Base-by-base conservation (phyloP, 2,797 vertebrate genomes). In the Liparis tanakae region DNA sequence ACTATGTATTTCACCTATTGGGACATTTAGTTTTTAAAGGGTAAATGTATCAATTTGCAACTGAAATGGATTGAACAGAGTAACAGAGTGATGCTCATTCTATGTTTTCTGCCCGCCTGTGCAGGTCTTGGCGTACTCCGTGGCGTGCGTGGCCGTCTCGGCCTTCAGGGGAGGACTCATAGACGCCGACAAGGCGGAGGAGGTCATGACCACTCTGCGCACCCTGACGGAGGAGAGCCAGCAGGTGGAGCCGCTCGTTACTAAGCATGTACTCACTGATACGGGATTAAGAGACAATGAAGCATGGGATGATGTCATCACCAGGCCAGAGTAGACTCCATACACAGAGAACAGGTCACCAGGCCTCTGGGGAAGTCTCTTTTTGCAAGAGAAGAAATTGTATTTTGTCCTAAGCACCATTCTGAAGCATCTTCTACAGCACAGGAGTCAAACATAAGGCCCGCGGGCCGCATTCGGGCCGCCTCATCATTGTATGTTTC, bases 101-200 rank as follows among this genome's bases (percentile, higher is more conserved):
- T 25, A 20, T 43, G 3, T 1, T 68, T 48, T 14, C 12, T 34
- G 7, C 48, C 5, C 5, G 1, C n/a, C 37, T 80, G 57, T 79
- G 44, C 87, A 99, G 98, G 96, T 96, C 3, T 91, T 98, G 87
- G 94, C 96, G 3, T 99, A 99, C 78, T 94, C 96, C 2, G 91
- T 97, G 67, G 95, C 96, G 7, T 96, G 96, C 81, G 94, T 94
- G 22, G 91, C 91, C 0, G 86, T 97, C 10, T 96, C 96, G 0
- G 96, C 97, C 0, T 99, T 99, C 88, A 95, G 92, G 15, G 89
- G 82, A 34, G 95, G 96, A 46, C 88, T 97, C n/a, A 85, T 97
- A 37, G 94, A 96, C 44, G 94, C 95, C 9, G 30, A 48, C 3
- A 96, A 96, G 76, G 97, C 96, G 0, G 97, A 98, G 74, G 94